Percentiles rank a stretch among this genome's conserved stretches.
phyloP scores from a whole-genome alignment of 2,797 vertebrate genomes.

The Mionectes olivaceus region DNA sequence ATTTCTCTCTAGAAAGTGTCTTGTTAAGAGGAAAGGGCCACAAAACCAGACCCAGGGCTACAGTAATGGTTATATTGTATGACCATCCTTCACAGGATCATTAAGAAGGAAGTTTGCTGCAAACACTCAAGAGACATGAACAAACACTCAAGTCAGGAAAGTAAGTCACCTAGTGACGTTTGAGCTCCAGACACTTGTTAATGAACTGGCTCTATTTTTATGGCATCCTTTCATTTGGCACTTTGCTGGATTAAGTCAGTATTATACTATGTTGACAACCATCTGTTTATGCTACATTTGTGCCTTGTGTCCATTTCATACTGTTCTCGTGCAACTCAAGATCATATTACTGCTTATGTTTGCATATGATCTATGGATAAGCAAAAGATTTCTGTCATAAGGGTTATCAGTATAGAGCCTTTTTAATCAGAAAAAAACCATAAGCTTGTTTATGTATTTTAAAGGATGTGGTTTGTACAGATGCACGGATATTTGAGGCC shows the following conservation, averaged over 20 bases:
- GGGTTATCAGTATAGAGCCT: neutral
- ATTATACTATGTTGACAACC: neutral
- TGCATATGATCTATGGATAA: neutral
- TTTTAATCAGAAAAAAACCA: neutral
- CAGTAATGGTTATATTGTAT: neutral
- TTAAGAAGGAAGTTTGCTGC: neutral
- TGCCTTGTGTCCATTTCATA: neutral
- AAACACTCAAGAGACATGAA: neutral
- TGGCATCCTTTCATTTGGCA: neutral
- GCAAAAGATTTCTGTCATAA: neutral
- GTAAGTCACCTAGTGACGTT: neutral
- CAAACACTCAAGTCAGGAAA: neutral
- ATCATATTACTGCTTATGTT: neutral
- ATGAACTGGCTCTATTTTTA: neutral
- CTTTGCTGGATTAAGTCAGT: neutral
- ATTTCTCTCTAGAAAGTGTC: neutral
- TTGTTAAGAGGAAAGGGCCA: neutral
- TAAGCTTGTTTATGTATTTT: neutral
- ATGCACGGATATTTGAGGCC: neutral
- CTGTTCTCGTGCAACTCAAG: neutral
- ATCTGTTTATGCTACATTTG: constrained; percentile 2
- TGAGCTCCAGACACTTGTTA: neutral
- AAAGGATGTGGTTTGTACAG: neutral
- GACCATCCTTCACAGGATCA: neutral
- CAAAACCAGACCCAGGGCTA: neutral